A percentile compares a stretch with the other conserved stretches of the same genome.
Conservation (phyloP, 2,113 vertebrate genomes). For the Catharus minimus region DNA sequence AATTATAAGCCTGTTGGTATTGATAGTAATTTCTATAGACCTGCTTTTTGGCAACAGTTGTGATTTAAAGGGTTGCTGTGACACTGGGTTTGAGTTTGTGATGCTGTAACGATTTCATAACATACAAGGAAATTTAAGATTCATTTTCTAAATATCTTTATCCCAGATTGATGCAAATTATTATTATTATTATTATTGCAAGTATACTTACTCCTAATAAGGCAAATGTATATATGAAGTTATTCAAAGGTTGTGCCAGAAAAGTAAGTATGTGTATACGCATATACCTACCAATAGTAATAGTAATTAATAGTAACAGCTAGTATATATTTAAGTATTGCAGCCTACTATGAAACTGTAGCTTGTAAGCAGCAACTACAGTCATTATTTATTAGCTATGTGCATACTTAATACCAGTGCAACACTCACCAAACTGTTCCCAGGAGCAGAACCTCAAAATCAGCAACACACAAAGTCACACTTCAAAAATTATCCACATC, state of each 20-base stretch:
- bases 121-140: background rate
- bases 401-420: background rate
- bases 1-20: background rate
- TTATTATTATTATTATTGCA: background rate
- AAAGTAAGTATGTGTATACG: background rate
- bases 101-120: background rate
- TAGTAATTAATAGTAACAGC: background rate
- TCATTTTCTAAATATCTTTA: background rate
- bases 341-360: background rate
- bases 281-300: background rate
- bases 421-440: background rate
- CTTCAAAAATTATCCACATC: background rate
- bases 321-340: background rate
- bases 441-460: background rate
- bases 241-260: background rate
- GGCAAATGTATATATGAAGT: background rate
- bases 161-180: background rate
- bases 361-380: background rate
- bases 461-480: background rate
- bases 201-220: background rate
- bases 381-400: background rate
- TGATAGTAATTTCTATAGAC: background rate
- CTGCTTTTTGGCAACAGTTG: fast-evolving
- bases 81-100: background rate
- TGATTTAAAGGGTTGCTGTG: background rate